phyloP scores from a whole-genome alignment of 2,888 invertebrate species.

The Torymus aiolomorphi region DNA sequence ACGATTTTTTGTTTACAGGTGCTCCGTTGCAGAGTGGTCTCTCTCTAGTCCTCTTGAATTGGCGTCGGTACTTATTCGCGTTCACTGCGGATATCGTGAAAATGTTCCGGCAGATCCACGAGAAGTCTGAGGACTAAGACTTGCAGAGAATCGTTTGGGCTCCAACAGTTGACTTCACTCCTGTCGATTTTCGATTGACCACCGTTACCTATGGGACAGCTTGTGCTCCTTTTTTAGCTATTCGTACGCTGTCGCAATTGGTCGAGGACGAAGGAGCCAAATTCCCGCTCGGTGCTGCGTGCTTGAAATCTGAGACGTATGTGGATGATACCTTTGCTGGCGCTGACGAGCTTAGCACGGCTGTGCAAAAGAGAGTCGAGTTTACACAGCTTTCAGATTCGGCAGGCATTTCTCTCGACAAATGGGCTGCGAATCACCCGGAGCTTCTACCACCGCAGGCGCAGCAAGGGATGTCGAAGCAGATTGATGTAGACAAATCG shows the following conservation, averaged over 20 bases:
- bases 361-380: slow-evolving; percentile 10
- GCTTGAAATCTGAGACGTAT: slow-evolving; percentile 12
- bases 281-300: too few relatives aligned
- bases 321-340: slow-evolving; percentile 41
- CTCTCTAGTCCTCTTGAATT: too few relatives aligned
- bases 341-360: slow-evolving; percentile 13
- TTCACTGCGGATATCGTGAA: slow-evolving; percentile 47
- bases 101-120: slow-evolving; percentile 49
- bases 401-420: too few relatives aligned
- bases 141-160: slow-evolving; percentile 41
- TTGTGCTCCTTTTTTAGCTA: too few relatives aligned
- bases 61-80: too few relatives aligned
- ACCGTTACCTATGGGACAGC: too few relatives aligned
- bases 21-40: too few relatives aligned
- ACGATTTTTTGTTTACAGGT: too few relatives aligned
- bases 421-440: too few relatives aligned
- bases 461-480: neutral
- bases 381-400: neutral
- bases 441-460: neutral
- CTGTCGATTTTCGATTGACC: neutral
- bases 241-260: too few relatives aligned
- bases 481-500: slow-evolving; percentile 25
- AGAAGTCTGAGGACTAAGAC: slow-evolving; percentile 27
- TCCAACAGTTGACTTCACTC: neutral
- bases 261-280: too few relatives aligned